A percentile compares a stretch with the other conserved stretches of the same genome.
These are phyloP conservation scores for Aradus depressus DNA, from an alignment of 2,888 invertebrate genomes.

Conservation along the genomic window DNA sequence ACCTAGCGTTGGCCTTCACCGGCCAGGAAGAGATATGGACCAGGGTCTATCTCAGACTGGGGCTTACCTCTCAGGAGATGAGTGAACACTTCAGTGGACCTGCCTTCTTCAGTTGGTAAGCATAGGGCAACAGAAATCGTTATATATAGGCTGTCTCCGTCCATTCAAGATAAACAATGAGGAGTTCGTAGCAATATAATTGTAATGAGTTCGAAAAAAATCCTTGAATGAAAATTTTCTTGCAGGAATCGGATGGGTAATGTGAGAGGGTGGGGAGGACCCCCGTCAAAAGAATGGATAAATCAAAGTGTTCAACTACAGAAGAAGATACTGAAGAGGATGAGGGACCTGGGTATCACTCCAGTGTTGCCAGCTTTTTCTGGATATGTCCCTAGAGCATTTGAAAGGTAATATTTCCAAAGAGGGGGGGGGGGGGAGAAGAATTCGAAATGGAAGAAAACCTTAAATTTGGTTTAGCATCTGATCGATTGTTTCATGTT, in stretches of 20 bases:
- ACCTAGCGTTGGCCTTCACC: constrained; percentile 74
- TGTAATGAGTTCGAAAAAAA: not conserved
- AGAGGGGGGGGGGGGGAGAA: too few relatives aligned
- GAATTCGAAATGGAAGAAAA: too few relatives aligned
- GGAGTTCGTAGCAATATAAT: not conserved
- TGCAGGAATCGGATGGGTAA: constrained; percentile 86
- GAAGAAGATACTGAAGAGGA: constrained; percentile 56
- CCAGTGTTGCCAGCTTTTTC: constrained; percentile 84
- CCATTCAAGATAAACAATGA: not conserved
- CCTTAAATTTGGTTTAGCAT: too few relatives aligned
- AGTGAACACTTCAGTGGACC: constrained; percentile 78
- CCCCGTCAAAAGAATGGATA: constrained; percentile 62
- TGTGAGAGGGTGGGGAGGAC: constrained; percentile 80
- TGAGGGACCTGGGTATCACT: constrained; percentile 73
- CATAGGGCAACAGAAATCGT: constrained; percentile 1
- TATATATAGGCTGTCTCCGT: not conserved
- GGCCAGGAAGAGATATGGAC: constrained; percentile 86
- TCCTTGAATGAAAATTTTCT: too few relatives aligned
- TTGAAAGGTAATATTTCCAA: constrained; percentile 44
- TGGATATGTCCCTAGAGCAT: constrained; percentile 74
- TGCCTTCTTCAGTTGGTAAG: constrained; percentile 81
- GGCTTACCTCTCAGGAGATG: constrained; percentile 63
- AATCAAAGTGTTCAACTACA: constrained; percentile 56
- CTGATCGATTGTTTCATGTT: too few relatives aligned
- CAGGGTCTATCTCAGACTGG: constrained; percentile 59